Evolutionary conservation across 1,140 invertebrate species (phyloP).

Genomic region (Panonychus citri): DNA sequence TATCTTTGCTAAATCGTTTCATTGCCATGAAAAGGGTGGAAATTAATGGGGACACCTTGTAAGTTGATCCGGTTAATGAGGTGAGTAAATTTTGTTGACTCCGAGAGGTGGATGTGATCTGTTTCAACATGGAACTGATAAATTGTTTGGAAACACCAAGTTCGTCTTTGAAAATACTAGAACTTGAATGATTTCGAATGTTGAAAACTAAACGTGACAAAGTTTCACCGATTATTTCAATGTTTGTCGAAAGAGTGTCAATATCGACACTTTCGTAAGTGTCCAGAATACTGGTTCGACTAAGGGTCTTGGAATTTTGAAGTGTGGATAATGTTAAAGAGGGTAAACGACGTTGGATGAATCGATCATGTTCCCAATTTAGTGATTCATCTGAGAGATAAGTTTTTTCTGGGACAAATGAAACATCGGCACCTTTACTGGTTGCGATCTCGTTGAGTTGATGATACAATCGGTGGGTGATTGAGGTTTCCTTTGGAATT

Average conservation of each 20-base stretch:
- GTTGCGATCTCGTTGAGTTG: conserved; percentile 17
- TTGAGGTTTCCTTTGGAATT: conserved; percentile 62
- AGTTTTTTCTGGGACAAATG: conserved; percentile 84
- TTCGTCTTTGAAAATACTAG: conserved; percentile 1
- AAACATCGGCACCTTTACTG: conserved; percentile 27
- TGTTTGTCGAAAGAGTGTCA: conserved; percentile 38
- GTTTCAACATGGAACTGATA: conserved; percentile 3
- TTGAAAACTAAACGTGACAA: conserved; percentile 66
- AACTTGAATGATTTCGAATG: conserved; percentile 29
- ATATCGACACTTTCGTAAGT: conserved; percentile 31
- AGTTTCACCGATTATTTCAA: conserved; percentile 51
- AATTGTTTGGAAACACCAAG: neutral
- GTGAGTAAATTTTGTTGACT: conserved; percentile 7
- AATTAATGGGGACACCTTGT: neutral
- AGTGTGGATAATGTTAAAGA: conserved; percentile 72
- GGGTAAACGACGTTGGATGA: conserved; percentile 66
- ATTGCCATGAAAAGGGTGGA: conserved; percentile 11
- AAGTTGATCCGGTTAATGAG: conserved; percentile 20
- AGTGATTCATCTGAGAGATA: conserved; percentile 78
- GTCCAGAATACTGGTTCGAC: conserved; percentile 24
- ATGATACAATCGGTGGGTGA: conserved; percentile 43
- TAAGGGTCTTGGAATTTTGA: conserved; percentile 25
- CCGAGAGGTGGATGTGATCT: neutral
- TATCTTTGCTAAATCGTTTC: conserved; percentile 10
- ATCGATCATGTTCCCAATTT: conserved; percentile 93